Conservation (phyloP, 2,888 invertebrate species). For the Ectropis crepuscularia region DNA sequence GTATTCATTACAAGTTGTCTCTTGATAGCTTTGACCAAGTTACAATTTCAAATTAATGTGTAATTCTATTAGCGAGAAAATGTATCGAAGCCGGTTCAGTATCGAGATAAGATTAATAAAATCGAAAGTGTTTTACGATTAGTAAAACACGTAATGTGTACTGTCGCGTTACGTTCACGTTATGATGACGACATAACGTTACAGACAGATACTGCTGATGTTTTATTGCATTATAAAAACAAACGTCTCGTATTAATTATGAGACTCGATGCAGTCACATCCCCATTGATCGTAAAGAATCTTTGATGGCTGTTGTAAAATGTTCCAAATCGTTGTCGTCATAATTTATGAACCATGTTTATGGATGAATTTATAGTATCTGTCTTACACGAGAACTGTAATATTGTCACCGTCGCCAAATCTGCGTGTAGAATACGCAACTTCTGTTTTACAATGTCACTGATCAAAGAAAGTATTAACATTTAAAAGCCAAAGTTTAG, state of each 20-base stretch:
- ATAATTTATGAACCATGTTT: slow-evolving; percentile 84
- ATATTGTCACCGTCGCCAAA: slow-evolving; percentile 39
- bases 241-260: slow-evolving; percentile 84
- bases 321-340: slow-evolving; percentile 81
- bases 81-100: slow-evolving; percentile 49
- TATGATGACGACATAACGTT: slow-evolving; percentile 66
- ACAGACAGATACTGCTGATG: slow-evolving; percentile 69
- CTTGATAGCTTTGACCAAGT: slow-evolving; percentile 59
- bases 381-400: slow-evolving; percentile 44
- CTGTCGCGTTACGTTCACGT: slow-evolving; percentile 54
- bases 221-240: slow-evolving; percentile 82
- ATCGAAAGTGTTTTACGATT: slow-evolving; percentile 67
- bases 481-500: not conserved
- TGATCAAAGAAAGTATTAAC: not conserved
- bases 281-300: slow-evolving; percentile 80
- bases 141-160: slow-evolving; percentile 58
- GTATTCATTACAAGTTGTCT: slow-evolving; percentile 61
- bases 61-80: slow-evolving; percentile 52
- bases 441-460: too few species aligned
- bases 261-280: slow-evolving; percentile 74
- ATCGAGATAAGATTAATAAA: slow-evolving; percentile 54
- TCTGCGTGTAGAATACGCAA: not conserved
- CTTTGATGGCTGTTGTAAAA: slow-evolving; percentile 83
- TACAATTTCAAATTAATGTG: slow-evolving; percentile 59
- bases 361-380: slow-evolving; percentile 78